Conservation (phyloP, 2,888 invertebrate genomes). For the Opisthograptis luteolata region DNA sequence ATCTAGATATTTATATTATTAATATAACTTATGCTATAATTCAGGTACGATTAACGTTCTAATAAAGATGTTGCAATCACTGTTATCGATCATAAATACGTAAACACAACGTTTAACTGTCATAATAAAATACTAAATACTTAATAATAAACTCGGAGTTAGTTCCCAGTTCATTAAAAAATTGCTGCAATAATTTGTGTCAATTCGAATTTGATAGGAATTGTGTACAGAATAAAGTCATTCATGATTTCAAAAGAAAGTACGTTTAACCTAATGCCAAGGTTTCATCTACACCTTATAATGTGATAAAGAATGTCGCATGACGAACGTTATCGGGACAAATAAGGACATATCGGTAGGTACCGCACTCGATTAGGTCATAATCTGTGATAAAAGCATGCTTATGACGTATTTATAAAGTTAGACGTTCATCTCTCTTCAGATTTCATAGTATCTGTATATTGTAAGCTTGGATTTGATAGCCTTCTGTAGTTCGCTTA, state of each 20-base stretch:
- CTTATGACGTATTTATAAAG: slow-evolving; percentile 73
- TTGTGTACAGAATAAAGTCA: too few species aligned
- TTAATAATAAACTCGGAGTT: too few species aligned
- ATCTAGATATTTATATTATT: too few species aligned
- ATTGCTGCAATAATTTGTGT: too few species aligned
- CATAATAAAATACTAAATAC: too few species aligned
- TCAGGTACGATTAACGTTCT: too few species aligned
- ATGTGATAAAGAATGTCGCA: slow-evolving; percentile 37
- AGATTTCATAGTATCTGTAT: slow-evolving; percentile 56
- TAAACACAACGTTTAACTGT: too few species aligned
- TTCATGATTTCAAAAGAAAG: background rate
- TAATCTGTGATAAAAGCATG: slow-evolving; percentile 82
- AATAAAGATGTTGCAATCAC: too few species aligned
- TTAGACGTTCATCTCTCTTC: slow-evolving; percentile 53
- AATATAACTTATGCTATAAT: too few species aligned
- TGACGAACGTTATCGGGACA: slow-evolving; percentile 45
- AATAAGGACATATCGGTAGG: slow-evolving; percentile 74
- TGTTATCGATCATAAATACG: too few species aligned
- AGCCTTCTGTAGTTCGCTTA: slow-evolving; percentile 81
- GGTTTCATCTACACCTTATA: slow-evolving; percentile 15
- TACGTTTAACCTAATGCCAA: slow-evolving; percentile 4
- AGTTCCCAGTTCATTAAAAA: too few species aligned
- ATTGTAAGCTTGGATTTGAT: slow-evolving; percentile 75
- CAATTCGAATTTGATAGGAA: too few species aligned
- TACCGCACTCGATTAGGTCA: slow-evolving; percentile 69